Evolutionary conservation across 2,113 vertebrate genomes (phyloP).

Genomic region (Tamias sibiricus): DNA sequence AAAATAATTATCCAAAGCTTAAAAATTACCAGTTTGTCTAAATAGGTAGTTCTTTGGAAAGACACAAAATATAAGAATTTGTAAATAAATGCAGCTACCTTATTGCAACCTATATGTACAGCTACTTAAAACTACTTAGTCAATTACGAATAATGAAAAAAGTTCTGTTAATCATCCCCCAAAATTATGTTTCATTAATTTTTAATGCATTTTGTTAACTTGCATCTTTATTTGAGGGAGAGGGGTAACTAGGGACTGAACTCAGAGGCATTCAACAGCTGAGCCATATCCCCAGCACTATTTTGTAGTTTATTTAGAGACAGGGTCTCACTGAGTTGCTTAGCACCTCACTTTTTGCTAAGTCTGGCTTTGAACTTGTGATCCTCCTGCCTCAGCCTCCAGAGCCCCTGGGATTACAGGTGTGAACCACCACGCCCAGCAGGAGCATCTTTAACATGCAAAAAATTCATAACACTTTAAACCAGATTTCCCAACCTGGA

Average conservation of each 20-base stretch:
- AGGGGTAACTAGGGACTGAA: no score
- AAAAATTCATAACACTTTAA: constrained; percentile 1
- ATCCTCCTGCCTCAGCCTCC: no score
- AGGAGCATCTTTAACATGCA: background rate
- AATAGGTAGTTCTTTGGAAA: constrained; percentile 13
- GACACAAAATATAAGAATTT: constrained; percentile 17
- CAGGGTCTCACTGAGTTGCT: no score
- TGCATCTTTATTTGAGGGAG: background rate
- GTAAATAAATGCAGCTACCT: constrained; percentile 31
- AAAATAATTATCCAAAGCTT: background rate
- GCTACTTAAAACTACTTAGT: background rate
- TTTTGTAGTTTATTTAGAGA: no score
- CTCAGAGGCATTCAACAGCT: no score
- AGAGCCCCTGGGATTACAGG: no score
- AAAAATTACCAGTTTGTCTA: constrained; percentile 18
- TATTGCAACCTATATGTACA: background rate
- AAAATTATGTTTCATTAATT: background rate
- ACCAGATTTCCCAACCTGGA: background rate
- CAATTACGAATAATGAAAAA: background rate
- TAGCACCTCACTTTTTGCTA: no score
- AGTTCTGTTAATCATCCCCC: background rate
- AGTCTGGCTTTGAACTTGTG: no score
- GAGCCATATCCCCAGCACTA: no score
- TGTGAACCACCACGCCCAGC: no score
- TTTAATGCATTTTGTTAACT: background rate